These are phyloP conservation scores for Caenorhabditis brenneri DNA, from an alignment of 1,140 invertebrate species.

Conservation along the genomic window DNA sequence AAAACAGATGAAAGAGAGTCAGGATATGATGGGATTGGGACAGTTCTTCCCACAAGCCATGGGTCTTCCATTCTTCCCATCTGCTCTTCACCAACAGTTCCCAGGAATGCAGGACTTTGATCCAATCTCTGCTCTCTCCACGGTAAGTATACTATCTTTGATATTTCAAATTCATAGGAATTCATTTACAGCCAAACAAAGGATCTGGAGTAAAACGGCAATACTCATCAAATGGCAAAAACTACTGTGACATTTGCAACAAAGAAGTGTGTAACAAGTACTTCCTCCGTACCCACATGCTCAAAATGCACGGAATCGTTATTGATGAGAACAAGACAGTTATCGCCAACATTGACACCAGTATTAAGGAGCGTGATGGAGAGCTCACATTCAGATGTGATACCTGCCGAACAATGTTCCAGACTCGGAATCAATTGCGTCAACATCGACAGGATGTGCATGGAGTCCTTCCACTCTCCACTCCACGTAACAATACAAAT, in stretches of 20 bases:
- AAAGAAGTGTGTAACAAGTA: constrained; percentile 99
- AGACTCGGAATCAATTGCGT: constrained; percentile 58
- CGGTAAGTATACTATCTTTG: not conserved
- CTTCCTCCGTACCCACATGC: constrained; percentile 99
- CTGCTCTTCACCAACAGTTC: not conserved
- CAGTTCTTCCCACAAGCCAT: not conserved
- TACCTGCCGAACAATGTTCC: constrained; percentile 60
- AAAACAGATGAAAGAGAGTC: not conserved
- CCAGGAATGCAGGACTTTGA: constrained; percentile 30
- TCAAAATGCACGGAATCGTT: constrained; percentile 97
- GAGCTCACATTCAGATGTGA: constrained; percentile 66
- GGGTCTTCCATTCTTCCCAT: not conserved
- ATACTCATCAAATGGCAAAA: constrained; percentile 75
- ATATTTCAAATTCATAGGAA: too few species aligned
- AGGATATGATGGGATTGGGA: not conserved
- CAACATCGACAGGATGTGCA: constrained; percentile 65
- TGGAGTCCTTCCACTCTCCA: constrained; percentile 56
- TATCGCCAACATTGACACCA: constrained; percentile 70
- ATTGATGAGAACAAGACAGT: constrained; percentile 75
- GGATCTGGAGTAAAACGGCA: constrained; percentile 66
- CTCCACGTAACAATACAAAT: constrained; percentile 46
- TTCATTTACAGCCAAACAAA: constrained; percentile 16
- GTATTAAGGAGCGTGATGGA: constrained; percentile 65
- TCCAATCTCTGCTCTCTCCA: not conserved
- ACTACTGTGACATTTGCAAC: constrained; percentile 98